Evolutionary conservation across 2,113 vertebrate species (phyloP).

Genomic region (Pleuronectes platessa): DNA sequence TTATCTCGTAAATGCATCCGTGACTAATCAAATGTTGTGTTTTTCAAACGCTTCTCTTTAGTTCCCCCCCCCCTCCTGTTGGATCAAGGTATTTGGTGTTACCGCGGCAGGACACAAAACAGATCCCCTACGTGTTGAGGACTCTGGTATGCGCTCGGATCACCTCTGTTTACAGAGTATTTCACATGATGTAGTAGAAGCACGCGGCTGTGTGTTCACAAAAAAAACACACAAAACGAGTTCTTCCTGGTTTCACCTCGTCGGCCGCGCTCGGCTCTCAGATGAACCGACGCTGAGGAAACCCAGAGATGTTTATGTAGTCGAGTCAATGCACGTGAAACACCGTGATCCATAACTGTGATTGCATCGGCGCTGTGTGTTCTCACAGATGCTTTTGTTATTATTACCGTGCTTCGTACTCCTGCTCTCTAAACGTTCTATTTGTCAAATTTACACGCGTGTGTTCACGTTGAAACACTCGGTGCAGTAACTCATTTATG

Average conservation of each 20-base stretch:
- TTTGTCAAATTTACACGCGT: slow-evolving; percentile 10
- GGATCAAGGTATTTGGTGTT: slow-evolving; percentile 24
- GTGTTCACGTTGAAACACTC: slow-evolving; percentile 5
- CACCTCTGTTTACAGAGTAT: slow-evolving; percentile 51
- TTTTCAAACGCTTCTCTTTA: background rate
- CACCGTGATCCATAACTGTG: slow-evolving; percentile 47
- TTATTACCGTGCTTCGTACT: slow-evolving; percentile 24
- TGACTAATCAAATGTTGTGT: background rate
- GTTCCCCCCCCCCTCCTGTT: background rate
- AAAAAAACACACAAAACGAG: slow-evolving; percentile 33
- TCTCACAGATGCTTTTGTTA: slow-evolving; percentile 18
- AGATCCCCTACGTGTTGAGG: slow-evolving; percentile 32
- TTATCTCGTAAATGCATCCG: too few species aligned
- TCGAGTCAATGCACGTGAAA: slow-evolving; percentile 40
- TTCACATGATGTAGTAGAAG: slow-evolving; percentile 51
- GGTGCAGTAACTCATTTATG: background rate
- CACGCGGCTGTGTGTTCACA: slow-evolving; percentile 23
- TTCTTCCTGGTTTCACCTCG: slow-evolving; percentile 30
- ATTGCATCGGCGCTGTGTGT: slow-evolving; percentile 13
- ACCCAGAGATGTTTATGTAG: slow-evolving; percentile 60
- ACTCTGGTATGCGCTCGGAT: slow-evolving; percentile 50
- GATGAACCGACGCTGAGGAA: slow-evolving; percentile 44
- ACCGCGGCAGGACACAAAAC: slow-evolving; percentile 39
- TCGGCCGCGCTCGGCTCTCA: slow-evolving; percentile 1
- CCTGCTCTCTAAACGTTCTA: slow-evolving; percentile 16